Base-by-base conservation (phyloP, 2,888 invertebrate species). In the Argyresthia goedartella region DNA sequence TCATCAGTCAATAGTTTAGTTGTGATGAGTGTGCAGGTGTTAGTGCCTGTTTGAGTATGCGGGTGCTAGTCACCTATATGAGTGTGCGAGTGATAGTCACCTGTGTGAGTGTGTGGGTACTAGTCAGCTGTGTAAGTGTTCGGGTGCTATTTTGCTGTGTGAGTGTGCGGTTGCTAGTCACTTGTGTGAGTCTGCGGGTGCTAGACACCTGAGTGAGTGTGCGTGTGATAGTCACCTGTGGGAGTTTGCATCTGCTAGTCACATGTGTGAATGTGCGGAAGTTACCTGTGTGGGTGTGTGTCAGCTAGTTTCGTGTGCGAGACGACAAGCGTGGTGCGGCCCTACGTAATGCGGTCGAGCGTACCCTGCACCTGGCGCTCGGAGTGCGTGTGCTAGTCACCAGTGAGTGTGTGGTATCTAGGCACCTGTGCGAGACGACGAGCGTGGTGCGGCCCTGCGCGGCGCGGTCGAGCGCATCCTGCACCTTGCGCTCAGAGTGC, bases 341-440 rank as follows among this genome's bases (percentile, higher is more conserved):
- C 93, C 55, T 88, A 76, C 57, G 92, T 89, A 1, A 92, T 93
- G 51, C 88, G 81, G 65, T 93, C 93, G 45, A 93, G 75, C 0
- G 95, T 95, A 34, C 90, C 89, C 71, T 95, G 95, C 1, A 95
- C 95, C 46, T 89, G 91, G 0, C 90, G 41, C 49, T 41, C 16
- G n/a, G n/a, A 25, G 16, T 49, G 11, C 41, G 13, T 53, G 3
- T 2, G 25, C 25, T 25, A 25, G 25, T 25, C 25, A 81, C 66
- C 91, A 80, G 73, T 93, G 93, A 0, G 93, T 47, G 89, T 91
- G 0, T 90, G 88, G 69, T 95, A 96, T 48, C 93, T 94, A 62
- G 92, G 91, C 14, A 44, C 44, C 44, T 44, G 44, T 44, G 44
- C 4, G 46, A 25, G n/a, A 47, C 34, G 33, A 33, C 4, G 15